Conservation (phyloP, 2,888 invertebrate genomes). For the Alviniconcha strummeri region DNA sequence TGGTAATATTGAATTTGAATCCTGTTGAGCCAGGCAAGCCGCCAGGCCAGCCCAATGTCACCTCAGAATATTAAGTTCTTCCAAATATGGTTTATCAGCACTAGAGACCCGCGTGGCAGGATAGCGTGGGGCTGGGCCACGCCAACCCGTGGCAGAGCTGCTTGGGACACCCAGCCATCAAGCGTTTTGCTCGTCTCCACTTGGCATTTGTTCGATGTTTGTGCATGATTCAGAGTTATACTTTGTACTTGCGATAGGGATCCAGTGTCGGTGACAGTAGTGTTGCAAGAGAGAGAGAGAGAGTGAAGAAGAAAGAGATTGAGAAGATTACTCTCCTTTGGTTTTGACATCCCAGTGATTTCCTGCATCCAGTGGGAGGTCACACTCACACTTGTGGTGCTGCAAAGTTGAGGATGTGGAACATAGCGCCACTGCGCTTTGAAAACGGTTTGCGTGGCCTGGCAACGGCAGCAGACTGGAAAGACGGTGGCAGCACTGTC, state of each 20-base stretch:
- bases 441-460: not conserved
- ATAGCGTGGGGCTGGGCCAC: not conserved
- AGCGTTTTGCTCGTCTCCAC: no score
- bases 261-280: no score
- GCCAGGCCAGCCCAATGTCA: not conserved
- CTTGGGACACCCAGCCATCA: not conserved
- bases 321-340: no score
- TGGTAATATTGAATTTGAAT: not conserved
- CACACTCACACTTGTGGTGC: no score
- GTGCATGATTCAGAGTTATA: no score
- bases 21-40: not conserved
- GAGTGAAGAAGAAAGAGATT: no score
- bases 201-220: no score
- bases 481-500: not conserved
- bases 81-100: slow-evolving; percentile 42
- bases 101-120: not conserved
- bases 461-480: not conserved
- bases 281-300: no score
- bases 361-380: no score
- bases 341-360: no score
- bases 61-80: slow-evolving; percentile 2
- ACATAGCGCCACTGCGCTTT: no score
- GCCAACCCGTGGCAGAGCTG: not conserved
- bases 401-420: not conserved
- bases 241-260: no score